phyloP scores from a whole-genome alignment of 2,888 invertebrate species.

The Cheilosia impressa region DNA sequence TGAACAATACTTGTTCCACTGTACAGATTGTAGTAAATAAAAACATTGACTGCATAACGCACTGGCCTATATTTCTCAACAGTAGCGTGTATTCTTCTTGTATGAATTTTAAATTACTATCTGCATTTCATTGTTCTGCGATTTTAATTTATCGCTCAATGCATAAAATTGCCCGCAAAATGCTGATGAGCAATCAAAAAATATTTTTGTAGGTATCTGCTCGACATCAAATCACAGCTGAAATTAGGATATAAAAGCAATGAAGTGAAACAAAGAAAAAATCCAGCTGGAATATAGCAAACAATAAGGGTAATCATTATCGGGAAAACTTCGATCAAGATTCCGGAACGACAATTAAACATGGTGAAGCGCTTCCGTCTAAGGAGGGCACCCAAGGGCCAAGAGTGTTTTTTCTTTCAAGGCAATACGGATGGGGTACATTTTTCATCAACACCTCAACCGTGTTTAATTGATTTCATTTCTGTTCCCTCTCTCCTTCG shows the following conservation, averaged over 20 bases:
- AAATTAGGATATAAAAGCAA: conserved; percentile 16
- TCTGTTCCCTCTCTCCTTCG: neutral
- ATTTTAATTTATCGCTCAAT: conserved; percentile 4
- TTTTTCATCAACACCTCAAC: conserved; percentile 59
- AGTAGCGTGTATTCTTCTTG: neutral
- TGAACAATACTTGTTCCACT: too few relatives aligned
- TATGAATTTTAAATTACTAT: neutral
- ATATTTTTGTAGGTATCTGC: conserved; percentile 16
- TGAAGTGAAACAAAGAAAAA: conserved; percentile 1
- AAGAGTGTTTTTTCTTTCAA: conserved; percentile 37
- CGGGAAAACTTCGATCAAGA: conserved; percentile 50
- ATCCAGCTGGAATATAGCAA: conserved; percentile 13
- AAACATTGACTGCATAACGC: neutral
- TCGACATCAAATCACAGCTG: neutral
- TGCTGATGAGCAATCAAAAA: conserved; percentile 18
- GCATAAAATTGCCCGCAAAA: conserved; percentile 12
- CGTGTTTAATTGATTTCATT: conserved; percentile 64
- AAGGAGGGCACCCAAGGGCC: neutral
- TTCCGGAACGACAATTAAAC: conserved; percentile 52
- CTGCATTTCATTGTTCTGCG: neutral
- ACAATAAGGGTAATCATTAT: conserved; percentile 57
- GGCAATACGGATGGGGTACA: conserved; percentile 26
- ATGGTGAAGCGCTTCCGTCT: conserved; percentile 10
- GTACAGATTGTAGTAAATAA: too few relatives aligned
- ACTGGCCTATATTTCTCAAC: conserved; percentile 7